These are phyloP conservation scores for Subanguina moxae DNA, from an alignment of 1,140 invertebrate genomes.

Conservation along the genomic window DNA sequence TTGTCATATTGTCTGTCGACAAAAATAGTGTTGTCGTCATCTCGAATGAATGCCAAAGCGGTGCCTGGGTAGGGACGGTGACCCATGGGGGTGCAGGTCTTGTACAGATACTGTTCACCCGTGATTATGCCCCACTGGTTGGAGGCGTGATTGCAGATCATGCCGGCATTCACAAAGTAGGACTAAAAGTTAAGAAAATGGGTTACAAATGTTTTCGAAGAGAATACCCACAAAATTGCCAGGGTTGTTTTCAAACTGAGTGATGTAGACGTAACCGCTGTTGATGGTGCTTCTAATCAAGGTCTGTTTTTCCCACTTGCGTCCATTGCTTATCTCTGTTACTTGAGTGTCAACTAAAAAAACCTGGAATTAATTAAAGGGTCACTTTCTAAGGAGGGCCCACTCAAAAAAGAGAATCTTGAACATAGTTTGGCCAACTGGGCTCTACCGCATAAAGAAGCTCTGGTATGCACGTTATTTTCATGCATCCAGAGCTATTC, in stretches of 20 bases:
- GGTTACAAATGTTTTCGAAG: conserved; percentile 12
- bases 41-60: conserved; percentile 52
- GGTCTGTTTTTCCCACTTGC: conserved; percentile 57
- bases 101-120: conserved; percentile 58
- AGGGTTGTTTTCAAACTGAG: conserved; percentile 59
- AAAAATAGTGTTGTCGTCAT: conserved; percentile 51
- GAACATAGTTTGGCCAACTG: no score
- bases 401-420: no score
- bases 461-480: no score
- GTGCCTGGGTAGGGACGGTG: conserved; percentile 59
- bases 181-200: conserved; percentile 42
- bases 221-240: conserved; percentile 55
- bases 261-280: conserved; percentile 57
- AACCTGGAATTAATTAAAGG: not conserved
- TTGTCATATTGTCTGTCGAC: conserved; percentile 58
- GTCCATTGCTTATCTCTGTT: conserved; percentile 47
- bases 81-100: conserved; percentile 57
- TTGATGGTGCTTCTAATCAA: conserved; percentile 57
- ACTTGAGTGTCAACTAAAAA: conserved; percentile 58
- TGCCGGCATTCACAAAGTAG: conserved; percentile 56
- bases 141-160: conserved; percentile 54
- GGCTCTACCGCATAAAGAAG: no score
- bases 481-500: no score
- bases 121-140: conserved; percentile 60
- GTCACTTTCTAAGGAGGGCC: no score